Evolutionary conservation across 2,113 vertebrate species (phyloP), one percentile per base, ranked within the genome.

Genomic region (Myotis lucifugus): DNA sequence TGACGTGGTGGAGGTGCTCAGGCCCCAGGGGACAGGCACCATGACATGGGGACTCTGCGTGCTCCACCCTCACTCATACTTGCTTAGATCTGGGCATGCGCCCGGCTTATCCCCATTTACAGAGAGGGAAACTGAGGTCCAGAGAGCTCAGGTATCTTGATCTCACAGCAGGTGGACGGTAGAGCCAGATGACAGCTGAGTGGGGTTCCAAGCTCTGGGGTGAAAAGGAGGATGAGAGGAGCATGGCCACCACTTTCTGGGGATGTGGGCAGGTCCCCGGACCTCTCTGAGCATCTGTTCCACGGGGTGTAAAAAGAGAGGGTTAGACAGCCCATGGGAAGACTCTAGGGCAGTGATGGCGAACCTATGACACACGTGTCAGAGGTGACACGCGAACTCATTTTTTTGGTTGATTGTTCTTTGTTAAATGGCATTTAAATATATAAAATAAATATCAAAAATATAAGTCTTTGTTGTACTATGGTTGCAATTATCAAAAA

Each of bases 151-250:
- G 10, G 32, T 13, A 2, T 42, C 73, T 34, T 32, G 42, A 59
- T 19, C 32, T 13, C 42, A 12, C 32, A 2, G 42, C 64, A n/a
- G 12, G 27, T 48, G 11, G 27, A 4, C 5, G 6, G 46, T 37
- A 21, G 19, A 2, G 6, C 29, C 10, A 1, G 52, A 37, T 15
- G 6, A 21, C 59, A 19, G 61, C 42, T 19, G 8, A 17, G 14
- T 2, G 8, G 23, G 3, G 4, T 32, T 61, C 29, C 0, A 25
- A 82, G 52, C 1, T 6, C 46, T 1, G 27, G 66, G 5, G 0
- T 42, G 21, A 12, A 2, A 56, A n/a, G 8, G 32, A 42, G 29
- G 34, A 52, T 19, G 27, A 23, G 14, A 34, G 27, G 73, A 27
- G 25, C 23, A 3, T 48, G 23, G 42, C 42, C 72, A 27, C 69